phyloP scores from a whole-genome alignment of 2,113 vertebrate species.

The Apeltes quadracus region DNA sequence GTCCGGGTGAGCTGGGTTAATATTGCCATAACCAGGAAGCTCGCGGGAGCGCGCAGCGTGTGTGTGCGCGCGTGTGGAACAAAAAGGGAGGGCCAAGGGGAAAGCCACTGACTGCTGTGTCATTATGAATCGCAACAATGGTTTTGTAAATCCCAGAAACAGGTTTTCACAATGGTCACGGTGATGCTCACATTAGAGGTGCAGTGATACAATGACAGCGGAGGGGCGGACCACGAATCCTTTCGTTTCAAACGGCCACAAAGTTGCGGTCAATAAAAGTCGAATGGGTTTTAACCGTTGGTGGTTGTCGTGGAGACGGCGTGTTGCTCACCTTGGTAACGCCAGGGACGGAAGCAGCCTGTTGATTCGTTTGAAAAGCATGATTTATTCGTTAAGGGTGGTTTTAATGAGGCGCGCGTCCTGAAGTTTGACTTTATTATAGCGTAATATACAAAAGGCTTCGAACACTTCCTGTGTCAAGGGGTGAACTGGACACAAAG shows the following conservation, averaged over 20 bases:
- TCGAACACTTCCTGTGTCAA: constrained; percentile 56
- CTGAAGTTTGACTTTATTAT: constrained; percentile 1
- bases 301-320: neutral
- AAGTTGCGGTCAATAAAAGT: too few relatives aligned
- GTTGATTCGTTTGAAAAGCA: constrained; percentile 43
- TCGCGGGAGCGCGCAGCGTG: neutral
- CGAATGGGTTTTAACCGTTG: neutral
- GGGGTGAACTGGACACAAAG: neutral
- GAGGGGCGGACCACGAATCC: neutral
- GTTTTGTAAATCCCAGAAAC: constrained; percentile 76
- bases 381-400: constrained; percentile 18
- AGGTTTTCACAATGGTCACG: constrained; percentile 66
- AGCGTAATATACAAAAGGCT: constrained; percentile 10
- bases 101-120: constrained; percentile 74
- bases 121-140: constrained; percentile 79
- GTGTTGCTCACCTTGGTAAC: constrained; percentile 48
- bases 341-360: constrained; percentile 33
- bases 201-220: constrained; percentile 42
- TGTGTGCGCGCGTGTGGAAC: neutral
- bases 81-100: constrained; percentile 73
- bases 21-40: constrained; percentile 79
- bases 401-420: constrained; percentile 10
- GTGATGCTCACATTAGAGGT: constrained; percentile 49
- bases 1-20: constrained; percentile 39
- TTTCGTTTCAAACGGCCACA: too few relatives aligned